A percentile compares a stretch with the other conserved stretches of the same genome.
phyloP scores from a whole-genome alignment of 2,888 invertebrate species.

The Melitaea athalia region DNA sequence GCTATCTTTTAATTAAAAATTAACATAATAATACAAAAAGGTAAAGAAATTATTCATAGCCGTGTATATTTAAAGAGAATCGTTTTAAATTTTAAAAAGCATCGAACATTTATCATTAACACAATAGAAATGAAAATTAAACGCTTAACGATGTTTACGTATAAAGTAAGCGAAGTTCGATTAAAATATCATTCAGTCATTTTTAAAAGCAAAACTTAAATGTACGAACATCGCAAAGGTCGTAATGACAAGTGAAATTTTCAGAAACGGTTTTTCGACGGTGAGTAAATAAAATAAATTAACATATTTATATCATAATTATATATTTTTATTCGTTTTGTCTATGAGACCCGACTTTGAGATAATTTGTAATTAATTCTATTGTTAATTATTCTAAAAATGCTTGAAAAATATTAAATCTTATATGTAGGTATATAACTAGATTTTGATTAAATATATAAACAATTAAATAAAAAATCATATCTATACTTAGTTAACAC shows the following conservation, averaged over 20 bases:
- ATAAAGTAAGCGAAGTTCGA: not conserved
- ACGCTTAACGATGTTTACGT: not conserved
- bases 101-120: not conserved
- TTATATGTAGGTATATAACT: no score
- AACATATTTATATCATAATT: not conserved
- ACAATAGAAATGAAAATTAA: constrained; percentile 7
- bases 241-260: not conserved
- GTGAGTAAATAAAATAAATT: not conserved
- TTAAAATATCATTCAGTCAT: not conserved
- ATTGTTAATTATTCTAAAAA: no score
- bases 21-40: constrained; percentile 16
- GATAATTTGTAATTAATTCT: not conserved
- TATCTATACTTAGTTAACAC: no score
- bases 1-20: constrained; percentile 29
- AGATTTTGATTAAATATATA: no score
- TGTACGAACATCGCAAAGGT: constrained; percentile 1
- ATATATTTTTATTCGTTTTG: not conserved
- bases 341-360: not conserved
- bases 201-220: constrained; percentile 3
- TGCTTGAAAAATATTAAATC: no score
- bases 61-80: not conserved
- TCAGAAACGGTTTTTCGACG: not conserved
- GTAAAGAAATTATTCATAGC: not conserved
- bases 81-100: not conserved
- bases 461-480: no score